Conservation (phyloP, 2,797 vertebrate genomes). For the Girardinus metallicus region DNA sequence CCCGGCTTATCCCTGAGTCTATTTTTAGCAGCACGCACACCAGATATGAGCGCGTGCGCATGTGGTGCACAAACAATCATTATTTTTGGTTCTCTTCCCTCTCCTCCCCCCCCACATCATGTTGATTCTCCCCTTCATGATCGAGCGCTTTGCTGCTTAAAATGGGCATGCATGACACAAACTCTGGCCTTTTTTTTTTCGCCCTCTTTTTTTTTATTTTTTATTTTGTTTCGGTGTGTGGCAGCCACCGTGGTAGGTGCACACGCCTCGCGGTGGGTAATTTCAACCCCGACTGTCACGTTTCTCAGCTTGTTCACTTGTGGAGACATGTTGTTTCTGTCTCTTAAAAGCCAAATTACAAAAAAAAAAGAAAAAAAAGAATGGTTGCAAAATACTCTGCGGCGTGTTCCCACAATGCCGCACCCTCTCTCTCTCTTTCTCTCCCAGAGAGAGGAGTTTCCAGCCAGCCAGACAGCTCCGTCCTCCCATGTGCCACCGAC, state of each 20-base stretch:
- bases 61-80: constrained; percentile 70
- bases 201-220: not conserved
- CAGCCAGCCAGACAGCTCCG: constrained; percentile 49
- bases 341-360: constrained; percentile 32
- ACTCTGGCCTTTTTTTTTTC: constrained; percentile 41
- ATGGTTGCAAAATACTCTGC: constrained; percentile 49
- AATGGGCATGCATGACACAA: constrained; percentile 51
- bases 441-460: constrained; percentile 19
- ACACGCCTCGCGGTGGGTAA: constrained; percentile 37
- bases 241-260: constrained; percentile 36
- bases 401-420: constrained; percentile 51
- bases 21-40: constrained; percentile 74
- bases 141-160: constrained; percentile 56
- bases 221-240: constrained; percentile 1
- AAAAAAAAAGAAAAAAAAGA: constrained; percentile 33
- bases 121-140: constrained; percentile 52
- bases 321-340: constrained; percentile 47
- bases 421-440: constrained; percentile 21
- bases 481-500: constrained; percentile 48
- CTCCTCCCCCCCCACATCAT: constrained; percentile 27
- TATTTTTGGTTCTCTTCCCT: constrained; percentile 57
- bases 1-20: constrained; percentile 75
- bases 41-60: constrained; percentile 67
- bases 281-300: constrained; percentile 45
- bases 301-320: constrained; percentile 42